Evolutionary conservation across 2,113 vertebrate species (phyloP).

Genomic region (Tragelaphus strepsiceros): DNA sequence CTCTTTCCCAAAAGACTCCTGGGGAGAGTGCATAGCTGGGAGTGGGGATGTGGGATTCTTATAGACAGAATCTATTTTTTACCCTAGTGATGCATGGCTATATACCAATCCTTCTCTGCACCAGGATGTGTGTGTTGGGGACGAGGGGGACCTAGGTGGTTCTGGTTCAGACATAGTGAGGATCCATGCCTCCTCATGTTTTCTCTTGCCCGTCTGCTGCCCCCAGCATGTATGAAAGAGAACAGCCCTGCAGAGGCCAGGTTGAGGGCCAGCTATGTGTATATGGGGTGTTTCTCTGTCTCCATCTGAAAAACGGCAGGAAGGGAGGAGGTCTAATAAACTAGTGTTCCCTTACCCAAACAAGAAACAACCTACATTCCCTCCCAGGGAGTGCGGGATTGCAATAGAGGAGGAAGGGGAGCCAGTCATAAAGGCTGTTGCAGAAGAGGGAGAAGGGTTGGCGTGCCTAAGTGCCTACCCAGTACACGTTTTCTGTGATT

Average conservation of each 20-base stretch:
- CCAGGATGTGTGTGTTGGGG: background rate
- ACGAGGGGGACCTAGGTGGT: background rate
- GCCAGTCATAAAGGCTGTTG: background rate
- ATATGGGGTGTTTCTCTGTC: background rate
- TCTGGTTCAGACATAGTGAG: background rate
- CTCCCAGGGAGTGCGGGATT: background rate
- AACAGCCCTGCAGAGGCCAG: background rate
- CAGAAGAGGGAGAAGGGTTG: background rate
- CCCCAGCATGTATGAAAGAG: fast-evolving
- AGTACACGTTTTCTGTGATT: background rate
- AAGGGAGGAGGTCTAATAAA: background rate
- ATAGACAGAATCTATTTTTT: background rate
- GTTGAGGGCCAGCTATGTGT: background rate
- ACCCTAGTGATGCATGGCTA: background rate
- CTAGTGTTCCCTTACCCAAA: background rate
- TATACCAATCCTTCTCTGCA: background rate
- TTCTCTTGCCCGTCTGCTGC: background rate
- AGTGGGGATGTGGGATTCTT: background rate
- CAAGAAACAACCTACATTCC: background rate
- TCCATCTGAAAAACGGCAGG: background rate
- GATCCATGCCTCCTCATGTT: fast-evolving
- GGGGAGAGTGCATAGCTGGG: background rate
- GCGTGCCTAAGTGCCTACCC: background rate
- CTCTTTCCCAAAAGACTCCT: background rate
- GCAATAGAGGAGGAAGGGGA: background rate